A percentile compares a stretch with the other conserved stretches of the same genome.
Evolutionary conservation across 2,797 vertebrate genomes (phyloP).

Genomic region (Coilia nasus): DNA sequence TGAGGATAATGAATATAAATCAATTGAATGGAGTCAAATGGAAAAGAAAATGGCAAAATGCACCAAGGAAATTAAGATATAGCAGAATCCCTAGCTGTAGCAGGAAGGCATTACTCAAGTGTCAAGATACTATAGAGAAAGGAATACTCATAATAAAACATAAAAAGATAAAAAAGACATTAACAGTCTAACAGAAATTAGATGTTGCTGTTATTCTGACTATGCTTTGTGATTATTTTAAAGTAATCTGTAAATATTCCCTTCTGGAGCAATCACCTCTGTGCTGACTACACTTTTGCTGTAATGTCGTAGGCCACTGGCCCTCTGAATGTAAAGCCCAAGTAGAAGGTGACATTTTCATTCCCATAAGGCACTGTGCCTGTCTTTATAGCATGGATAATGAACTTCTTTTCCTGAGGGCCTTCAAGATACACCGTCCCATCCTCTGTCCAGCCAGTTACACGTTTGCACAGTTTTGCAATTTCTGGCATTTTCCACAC

Average conservation of each 20-base stretch:
- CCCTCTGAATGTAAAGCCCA: constrained; percentile 82
- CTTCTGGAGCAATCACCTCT: not conserved
- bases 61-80: not conserved
- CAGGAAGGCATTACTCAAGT: not conserved
- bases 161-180: not conserved
- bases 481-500: constrained; percentile 69
- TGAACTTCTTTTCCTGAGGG: constrained; percentile 66
- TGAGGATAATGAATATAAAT: too few species aligned
- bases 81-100: not conserved
- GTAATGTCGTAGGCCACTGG: constrained; percentile 77
- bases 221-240: too few species aligned
- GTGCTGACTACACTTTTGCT: constrained; percentile 49
- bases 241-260: not conserved
- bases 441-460: constrained; percentile 83
- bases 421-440: constrained; percentile 74
- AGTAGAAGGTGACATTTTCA: constrained; percentile 83
- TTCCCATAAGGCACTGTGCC: constrained; percentile 77
- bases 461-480: constrained; percentile 63
- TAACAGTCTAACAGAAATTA: too few species aligned
- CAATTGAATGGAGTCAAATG: not conserved
- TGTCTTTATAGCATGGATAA: constrained; percentile 66
- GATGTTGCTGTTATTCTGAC: too few species aligned
- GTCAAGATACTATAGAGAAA: not conserved
- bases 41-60: not conserved
- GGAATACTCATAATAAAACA: not conserved